Conservation (phyloP, 1,140 invertebrate species). For the Heliothis subflexa region DNA sequence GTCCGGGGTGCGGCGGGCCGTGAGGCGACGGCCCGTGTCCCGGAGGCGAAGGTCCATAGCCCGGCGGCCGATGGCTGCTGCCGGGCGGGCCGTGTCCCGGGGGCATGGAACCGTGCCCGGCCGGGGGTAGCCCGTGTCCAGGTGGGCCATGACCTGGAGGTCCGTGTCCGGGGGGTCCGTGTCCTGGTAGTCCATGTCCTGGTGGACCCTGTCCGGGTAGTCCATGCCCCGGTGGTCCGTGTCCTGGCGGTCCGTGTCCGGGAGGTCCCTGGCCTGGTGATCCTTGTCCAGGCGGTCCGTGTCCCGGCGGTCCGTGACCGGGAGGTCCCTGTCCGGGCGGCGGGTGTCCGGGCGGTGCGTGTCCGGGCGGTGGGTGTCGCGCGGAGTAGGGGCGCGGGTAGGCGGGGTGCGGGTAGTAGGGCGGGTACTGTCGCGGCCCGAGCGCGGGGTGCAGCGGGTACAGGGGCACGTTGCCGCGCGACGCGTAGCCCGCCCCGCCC, state of each 20-base stretch:
- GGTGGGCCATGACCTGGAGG: slow-evolving; percentile 21
- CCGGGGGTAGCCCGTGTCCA: slow-evolving; percentile 1
- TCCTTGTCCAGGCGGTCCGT: slow-evolving; percentile 20
- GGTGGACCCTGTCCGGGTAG: slow-evolving; percentile 27
- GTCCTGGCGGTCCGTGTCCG: neutral
- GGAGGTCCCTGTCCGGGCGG: slow-evolving; percentile 33
- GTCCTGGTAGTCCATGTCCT: slow-evolving; percentile 8
- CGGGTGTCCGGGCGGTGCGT: neutral
- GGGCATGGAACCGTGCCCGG: neutral
- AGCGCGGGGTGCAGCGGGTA: slow-evolving; percentile 52
- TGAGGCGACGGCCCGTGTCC: slow-evolving; percentile 23
- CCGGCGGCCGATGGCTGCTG: neutral
- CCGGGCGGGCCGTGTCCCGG: neutral
- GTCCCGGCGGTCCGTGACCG: slow-evolving; percentile 13
- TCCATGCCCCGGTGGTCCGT: slow-evolving; percentile 10
- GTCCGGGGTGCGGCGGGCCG: slow-evolving; percentile 46
- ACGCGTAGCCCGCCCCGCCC: slow-evolving; percentile 63
- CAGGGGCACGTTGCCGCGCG: slow-evolving; percentile 58
- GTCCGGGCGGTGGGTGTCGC: slow-evolving; percentile 28
- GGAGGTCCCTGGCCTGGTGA: slow-evolving; percentile 7
- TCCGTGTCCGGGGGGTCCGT: slow-evolving; percentile 8
- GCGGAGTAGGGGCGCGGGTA: slow-evolving; percentile 46
- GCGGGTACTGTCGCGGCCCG: slow-evolving; percentile 54
- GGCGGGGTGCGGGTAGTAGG: slow-evolving; percentile 54
- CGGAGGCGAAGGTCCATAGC: slow-evolving; percentile 1